Conservation (phyloP, 2,113 vertebrate genomes). For the Sorex fumeus region DNA sequence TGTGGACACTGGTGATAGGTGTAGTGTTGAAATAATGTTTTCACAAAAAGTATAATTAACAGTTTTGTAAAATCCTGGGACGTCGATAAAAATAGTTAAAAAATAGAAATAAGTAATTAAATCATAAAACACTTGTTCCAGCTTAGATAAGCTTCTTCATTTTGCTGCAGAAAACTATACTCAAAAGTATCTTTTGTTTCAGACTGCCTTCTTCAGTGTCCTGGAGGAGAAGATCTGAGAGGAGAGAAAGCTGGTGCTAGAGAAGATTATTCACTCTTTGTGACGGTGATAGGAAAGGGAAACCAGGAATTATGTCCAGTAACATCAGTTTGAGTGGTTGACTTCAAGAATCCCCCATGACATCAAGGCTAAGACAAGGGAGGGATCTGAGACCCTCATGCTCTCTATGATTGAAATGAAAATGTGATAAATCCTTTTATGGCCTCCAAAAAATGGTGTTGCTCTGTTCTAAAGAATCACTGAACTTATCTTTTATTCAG, state of each 20-base stretch:
- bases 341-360: neutral
- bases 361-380: neutral
- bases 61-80: no score
- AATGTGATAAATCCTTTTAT: constrained; percentile 53
- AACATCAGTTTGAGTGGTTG: neutral
- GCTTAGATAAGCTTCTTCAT: neutral
- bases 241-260: neutral
- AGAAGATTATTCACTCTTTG: neutral
- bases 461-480: neutral
- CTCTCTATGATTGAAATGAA: neutral
- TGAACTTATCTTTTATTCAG: neutral
- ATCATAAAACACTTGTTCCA: no score
- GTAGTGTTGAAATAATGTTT: no score
- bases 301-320: neutral
- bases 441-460: neutral
- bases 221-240: neutral
- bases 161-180: neutral
- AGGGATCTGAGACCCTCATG: neutral
- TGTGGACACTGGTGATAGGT: no score
- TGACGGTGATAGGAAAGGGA: neutral
- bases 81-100: no score
- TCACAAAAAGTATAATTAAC: no score
- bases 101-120: no score
- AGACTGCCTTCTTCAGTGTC: neutral
- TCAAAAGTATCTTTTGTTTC: neutral